These are phyloP conservation scores for Harpalus rubripes DNA, from an alignment of 2,888 invertebrate genomes.

Conservation along the genomic window DNA sequence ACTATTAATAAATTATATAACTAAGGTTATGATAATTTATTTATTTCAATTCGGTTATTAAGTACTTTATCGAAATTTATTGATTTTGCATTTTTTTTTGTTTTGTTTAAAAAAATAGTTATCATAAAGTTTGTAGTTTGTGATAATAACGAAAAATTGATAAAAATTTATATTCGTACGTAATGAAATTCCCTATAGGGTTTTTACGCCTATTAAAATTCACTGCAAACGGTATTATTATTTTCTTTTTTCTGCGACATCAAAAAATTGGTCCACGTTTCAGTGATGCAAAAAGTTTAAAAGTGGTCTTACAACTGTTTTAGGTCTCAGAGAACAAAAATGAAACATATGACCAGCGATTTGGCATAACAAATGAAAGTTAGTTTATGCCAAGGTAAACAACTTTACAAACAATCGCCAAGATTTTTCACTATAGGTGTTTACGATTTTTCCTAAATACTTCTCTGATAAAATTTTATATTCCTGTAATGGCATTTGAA, in stretches of 20 bases:
- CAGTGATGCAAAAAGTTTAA: not conserved
- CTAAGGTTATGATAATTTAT: not conserved
- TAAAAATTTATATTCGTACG: not conserved
- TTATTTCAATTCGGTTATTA: not conserved
- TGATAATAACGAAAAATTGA: not conserved
- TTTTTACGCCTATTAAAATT: not conserved
- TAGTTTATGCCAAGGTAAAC: slow-evolving; percentile 46
- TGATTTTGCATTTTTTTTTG: not conserved
- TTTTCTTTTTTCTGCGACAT: not conserved
- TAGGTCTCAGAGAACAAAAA: not conserved
- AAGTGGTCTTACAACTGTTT: slow-evolving; percentile 12
- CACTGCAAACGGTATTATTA: not conserved
- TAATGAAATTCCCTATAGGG: not conserved
- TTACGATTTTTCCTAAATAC: not conserved
- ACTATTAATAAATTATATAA: not conserved
- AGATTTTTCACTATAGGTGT: slow-evolving; percentile 5
- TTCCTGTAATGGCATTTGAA: not conserved
- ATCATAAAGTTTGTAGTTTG: not conserved
- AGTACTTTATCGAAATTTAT: not conserved
- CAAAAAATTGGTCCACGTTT: slow-evolving; percentile 2
- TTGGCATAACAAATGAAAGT: slow-evolving; percentile 42
- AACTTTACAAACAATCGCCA: slow-evolving; percentile 32
- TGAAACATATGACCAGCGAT: not conserved
- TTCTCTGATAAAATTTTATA: not conserved
- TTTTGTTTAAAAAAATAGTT: not conserved